Percentiles rank a stretch among this genome's conserved stretches.
Evolutionary conservation across 2,888 invertebrate genomes (phyloP).

Genomic region (Netelia fuscicornis): DNA sequence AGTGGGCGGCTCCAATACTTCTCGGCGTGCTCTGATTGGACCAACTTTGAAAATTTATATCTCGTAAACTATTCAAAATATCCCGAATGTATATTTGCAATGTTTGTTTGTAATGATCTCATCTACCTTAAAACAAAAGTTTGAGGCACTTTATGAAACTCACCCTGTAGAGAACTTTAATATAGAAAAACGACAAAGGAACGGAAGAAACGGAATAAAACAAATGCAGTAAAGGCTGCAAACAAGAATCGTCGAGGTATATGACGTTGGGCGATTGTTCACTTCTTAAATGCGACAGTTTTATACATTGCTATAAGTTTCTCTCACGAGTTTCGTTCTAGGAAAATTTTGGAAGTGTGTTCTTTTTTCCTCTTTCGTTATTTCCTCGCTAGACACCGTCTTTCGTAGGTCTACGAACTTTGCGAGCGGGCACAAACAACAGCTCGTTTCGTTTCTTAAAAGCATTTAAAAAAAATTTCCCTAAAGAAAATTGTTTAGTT

Average conservation of each 20-base stretch:
- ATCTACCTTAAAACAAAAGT: too few species aligned
- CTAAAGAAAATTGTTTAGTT: too few species aligned
- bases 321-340: conserved; percentile 54
- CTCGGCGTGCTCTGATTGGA: too few species aligned
- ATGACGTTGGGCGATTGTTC: conserved; percentile 25
- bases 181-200: conserved; percentile 25
- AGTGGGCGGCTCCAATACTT: too few species aligned
- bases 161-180: conserved; percentile 16
- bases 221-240: conserved; percentile 77
- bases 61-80: too few species aligned
- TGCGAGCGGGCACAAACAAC: conserved; percentile 35
- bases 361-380: conserved; percentile 23
- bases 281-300: conserved; percentile 68
- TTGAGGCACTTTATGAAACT: too few species aligned
- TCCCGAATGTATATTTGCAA: too few species aligned
- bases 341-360: conserved; percentile 45
- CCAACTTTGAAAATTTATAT: too few species aligned
- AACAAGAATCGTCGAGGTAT: conserved; percentile 73
- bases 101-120: too few species aligned
- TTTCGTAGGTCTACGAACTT: conserved; percentile 37
- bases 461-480: too few species aligned
- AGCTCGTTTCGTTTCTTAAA: too few species aligned
- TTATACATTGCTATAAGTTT: conserved; percentile 69
- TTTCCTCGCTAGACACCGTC: background rate
- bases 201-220: conserved; percentile 70